Percentiles rank a stretch among this genome's conserved stretches.
Evolutionary conservation across 2,797 vertebrate genomes (phyloP).

Genomic region (Halcyon smyrnensis): DNA sequence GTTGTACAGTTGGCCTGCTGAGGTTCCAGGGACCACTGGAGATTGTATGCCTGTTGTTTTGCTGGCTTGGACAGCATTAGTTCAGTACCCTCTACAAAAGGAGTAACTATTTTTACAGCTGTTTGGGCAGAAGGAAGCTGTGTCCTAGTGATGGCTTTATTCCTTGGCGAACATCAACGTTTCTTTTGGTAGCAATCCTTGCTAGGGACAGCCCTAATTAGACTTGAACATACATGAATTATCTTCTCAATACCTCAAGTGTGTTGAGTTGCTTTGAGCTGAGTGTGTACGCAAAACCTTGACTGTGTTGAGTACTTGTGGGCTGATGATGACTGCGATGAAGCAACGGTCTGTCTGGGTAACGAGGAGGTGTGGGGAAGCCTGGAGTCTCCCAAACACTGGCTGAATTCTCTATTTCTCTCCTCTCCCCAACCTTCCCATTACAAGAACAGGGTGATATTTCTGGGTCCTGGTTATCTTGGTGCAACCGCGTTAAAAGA

Average conservation of each 20-base stretch:
- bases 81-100: not conserved
- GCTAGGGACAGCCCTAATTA: slow-evolving; percentile 17
- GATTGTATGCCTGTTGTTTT: not conserved
- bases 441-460: not conserved
- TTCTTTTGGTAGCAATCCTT: slow-evolving; percentile 37
- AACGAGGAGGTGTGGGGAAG: not conserved
- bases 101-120: not conserved
- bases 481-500: not conserved
- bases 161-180: slow-evolving; percentile 4
- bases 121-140: not conserved
- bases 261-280: slow-evolving; percentile 35
- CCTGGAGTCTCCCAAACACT: not conserved
- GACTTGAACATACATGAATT: not conserved
- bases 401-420: not conserved
- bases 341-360: not conserved
- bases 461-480: not conserved
- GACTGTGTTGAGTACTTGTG: not conserved
- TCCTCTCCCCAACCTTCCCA: not conserved
- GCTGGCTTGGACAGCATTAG: not conserved
- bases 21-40: rapidly evolving
- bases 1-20: not conserved
- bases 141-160: not conserved
- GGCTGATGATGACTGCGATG: not conserved
- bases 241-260: slow-evolving; percentile 24
- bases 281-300: not conserved